Evolutionary conservation across 2,888 invertebrate genomes (phyloP), one percentile per base, ranked within the genome.

Genomic region (Megastigmus dorsalis): DNA sequence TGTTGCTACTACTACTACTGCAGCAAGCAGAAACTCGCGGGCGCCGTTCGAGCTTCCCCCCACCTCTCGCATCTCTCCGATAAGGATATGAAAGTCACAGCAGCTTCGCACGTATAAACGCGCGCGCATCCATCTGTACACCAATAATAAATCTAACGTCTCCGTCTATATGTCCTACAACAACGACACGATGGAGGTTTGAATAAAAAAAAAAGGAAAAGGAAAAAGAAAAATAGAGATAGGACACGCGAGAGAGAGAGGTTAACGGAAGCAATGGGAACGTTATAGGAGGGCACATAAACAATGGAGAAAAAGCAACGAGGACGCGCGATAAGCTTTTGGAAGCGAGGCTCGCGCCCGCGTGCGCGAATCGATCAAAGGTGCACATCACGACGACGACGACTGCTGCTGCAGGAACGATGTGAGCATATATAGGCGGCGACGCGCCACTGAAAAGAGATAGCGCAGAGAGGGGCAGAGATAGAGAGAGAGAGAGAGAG

Each of bases 61-160:
- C n/a, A n/a, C n/a, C n/a, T n/a, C n/a, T n/a, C n/a, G n/a, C n/a
- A n/a, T n/a, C n/a, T n/a, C n/a, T n/a, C n/a, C 26, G 68, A 59
- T 68, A 59, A 60, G 69, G 60, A 43, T 60, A 60, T 57, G 36
- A 67, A 65, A 52, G 57, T 67, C 57, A 28, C 52, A 38, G 6
- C 28, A 18, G 20, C 57, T 5, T 10, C 57, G 30, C 13, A 23
- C 18, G 2, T 18, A 3, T 10, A 30, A 9, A 45, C 9, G 9
- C 28, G 15, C n/a, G 23, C 36, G 57, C 41, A 60, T 69, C 43
- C 23, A 62, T 70, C 70, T n/a, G n/a, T n/a, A n/a, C 23, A 18
- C 13, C 33, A 10, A 54, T 38, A 45, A 54, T 70, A 62, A 70
- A 62, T 70, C 54, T 26, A 23, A 9, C n/a, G 10, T 15, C 26